Evolutionary conservation across 2,113 vertebrate genomes (phyloP).

Genomic region (Morone chrysops): DNA sequence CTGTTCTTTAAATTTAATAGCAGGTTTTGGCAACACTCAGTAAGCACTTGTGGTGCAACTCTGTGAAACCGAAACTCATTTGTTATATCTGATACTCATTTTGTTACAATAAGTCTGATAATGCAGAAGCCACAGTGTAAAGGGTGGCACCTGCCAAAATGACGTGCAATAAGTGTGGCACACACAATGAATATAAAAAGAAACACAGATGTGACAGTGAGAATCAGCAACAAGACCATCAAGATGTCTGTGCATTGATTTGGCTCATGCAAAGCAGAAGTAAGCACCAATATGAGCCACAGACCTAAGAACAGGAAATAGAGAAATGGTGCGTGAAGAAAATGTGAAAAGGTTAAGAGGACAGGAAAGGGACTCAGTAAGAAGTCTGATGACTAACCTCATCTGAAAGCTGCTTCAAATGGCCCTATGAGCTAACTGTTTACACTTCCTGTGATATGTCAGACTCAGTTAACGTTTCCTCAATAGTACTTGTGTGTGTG

Average conservation of each 20-base stretch:
- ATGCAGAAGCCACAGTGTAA: not conserved
- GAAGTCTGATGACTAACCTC: conserved; percentile 25
- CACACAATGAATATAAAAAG: not conserved
- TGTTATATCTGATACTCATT: not conserved
- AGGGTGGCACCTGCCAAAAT: conserved; percentile 18
- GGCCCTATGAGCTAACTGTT: conserved; percentile 9
- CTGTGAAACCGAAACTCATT: not conserved
- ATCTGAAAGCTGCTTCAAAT: conserved; percentile 22
- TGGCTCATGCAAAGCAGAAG: not conserved
- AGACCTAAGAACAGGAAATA: not conserved
- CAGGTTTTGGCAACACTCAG: not conserved
- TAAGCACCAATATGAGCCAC: not conserved
- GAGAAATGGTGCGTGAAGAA: not conserved
- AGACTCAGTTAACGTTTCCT: conserved; percentile 37
- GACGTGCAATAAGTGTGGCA: conserved; percentile 43
- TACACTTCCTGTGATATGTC: conserved; percentile 38
- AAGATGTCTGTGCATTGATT: not conserved
- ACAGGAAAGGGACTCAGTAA: conserved; percentile 1
- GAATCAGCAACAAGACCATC: conserved; percentile 9
- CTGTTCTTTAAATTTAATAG: not conserved
- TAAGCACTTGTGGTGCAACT: too few relatives aligned
- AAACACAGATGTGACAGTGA: not conserved
- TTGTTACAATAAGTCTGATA: not conserved
- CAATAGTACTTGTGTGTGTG: conserved; percentile 1
- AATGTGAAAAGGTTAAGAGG: conserved; percentile 10